These are phyloP conservation scores for Cryptus armator DNA, from an alignment of 2,888 invertebrate species.

Conservation along the genomic window DNA sequence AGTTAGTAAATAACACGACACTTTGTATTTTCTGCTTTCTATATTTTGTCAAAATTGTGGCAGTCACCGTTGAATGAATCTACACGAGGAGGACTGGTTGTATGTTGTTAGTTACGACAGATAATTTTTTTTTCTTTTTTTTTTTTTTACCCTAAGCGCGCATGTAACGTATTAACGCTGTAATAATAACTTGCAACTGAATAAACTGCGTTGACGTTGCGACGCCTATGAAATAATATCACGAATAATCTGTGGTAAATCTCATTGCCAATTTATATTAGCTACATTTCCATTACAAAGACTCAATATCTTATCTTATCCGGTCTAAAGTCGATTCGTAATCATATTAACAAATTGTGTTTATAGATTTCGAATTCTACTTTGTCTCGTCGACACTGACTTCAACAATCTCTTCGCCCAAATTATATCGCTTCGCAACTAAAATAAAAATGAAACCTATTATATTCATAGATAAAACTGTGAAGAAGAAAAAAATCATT, in stretches of 20 bases:
- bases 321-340: neutral
- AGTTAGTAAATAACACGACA: neutral
- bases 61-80: slow-evolving; percentile 46
- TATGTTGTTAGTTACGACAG: slow-evolving; percentile 73
- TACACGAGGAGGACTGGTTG: slow-evolving; percentile 78
- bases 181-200: neutral
- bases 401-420: neutral
- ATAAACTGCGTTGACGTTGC: neutral
- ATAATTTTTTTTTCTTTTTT: slow-evolving; percentile 48
- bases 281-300: slow-evolving; percentile 13
- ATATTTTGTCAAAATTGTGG: slow-evolving; percentile 57
- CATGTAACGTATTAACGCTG: neutral
- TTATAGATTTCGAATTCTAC: neutral
- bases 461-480: neutral
- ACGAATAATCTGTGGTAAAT: slow-evolving; percentile 55
- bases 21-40: slow-evolving; percentile 21
- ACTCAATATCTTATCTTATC: slow-evolving; percentile 2
- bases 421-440: neutral
- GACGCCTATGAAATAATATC: slow-evolving; percentile 67
- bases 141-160: neutral
- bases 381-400: neutral
- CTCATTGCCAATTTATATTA: slow-evolving; percentile 77
- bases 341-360: neutral
- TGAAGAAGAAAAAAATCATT: slow-evolving; percentile 19
- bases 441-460: slow-evolving; percentile 11